phyloP scores from a whole-genome alignment of 64 coral and sea anemone genomes.

The Stichodactyla mertensii region DNA sequence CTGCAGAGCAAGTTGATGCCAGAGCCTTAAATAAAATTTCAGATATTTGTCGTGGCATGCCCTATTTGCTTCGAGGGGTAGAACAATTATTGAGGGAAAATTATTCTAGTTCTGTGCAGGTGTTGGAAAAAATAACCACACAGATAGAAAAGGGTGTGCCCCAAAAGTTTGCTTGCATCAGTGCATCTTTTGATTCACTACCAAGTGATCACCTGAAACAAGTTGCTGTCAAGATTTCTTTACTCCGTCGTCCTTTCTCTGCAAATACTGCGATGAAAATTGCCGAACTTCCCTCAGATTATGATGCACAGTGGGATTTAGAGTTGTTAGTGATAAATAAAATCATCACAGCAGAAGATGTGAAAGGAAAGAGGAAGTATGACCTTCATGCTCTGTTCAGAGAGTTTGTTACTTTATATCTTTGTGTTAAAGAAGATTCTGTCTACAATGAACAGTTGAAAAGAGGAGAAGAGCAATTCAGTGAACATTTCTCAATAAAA shows the following conservation, averaged over 20 bases:
- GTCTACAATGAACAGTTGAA: too few relatives aligned
- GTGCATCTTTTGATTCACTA: not conserved
- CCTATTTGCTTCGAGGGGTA: constrained; percentile 7
- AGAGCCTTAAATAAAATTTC: not conserved
- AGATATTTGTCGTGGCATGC: not conserved
- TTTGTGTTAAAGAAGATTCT: not conserved
- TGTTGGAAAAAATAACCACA: too few relatives aligned
- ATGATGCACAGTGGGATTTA: not conserved
- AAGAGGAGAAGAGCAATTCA: too few relatives aligned
- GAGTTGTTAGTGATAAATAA: constrained; percentile 18
- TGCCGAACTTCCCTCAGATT: too few relatives aligned
- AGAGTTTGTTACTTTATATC: not conserved
- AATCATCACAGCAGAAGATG: not conserved
- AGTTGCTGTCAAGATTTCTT: too few relatives aligned
- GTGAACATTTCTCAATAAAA: too few relatives aligned
- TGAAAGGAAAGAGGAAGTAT: too few relatives aligned
- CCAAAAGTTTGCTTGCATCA: not conserved
- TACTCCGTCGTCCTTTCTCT: not conserved
- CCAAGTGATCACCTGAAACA: not conserved
- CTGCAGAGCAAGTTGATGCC: not conserved
- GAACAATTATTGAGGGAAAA: constrained; percentile 12
- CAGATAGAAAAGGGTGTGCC: not conserved
- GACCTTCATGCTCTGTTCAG: too few relatives aligned
- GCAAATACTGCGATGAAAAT: not conserved
- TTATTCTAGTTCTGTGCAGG: not conserved